Evolutionary conservation across 2,797 vertebrate genomes (phyloP).

Genomic region (Rhinophrynus dorsalis): DNA sequence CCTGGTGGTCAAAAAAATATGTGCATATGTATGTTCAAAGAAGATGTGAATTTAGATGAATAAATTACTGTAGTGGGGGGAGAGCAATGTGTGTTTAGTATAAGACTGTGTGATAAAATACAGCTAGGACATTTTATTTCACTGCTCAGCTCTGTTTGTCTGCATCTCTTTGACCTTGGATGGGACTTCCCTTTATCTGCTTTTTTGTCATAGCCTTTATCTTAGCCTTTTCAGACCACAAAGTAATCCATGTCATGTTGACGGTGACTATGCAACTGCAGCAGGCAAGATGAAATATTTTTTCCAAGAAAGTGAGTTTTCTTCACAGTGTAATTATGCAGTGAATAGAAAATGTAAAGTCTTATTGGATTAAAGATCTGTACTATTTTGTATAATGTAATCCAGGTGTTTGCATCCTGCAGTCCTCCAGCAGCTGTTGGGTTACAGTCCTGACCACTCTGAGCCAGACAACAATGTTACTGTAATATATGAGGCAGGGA

Average conservation of each 20-base stretch:
- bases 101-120: constrained; percentile 27
- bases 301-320: background rate
- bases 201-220: background rate
- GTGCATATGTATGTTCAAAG: constrained; percentile 33
- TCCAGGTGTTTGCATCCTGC: too few species aligned
- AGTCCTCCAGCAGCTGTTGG: too few species aligned
- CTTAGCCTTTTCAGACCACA: constrained; percentile 2
- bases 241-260: background rate
- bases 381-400: too few species aligned
- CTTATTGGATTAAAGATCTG: too few species aligned
- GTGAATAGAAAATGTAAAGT: too few species aligned
- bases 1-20: constrained; percentile 34
- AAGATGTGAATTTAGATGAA: constrained; percentile 46
- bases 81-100: constrained; percentile 15
- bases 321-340: too few species aligned
- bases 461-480: too few species aligned
- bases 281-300: background rate
- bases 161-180: constrained; percentile 14
- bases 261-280: background rate
- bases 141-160: background rate
- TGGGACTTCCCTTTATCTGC: background rate
- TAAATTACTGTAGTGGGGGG: constrained; percentile 21
- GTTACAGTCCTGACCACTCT: too few species aligned
- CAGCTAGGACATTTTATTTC: constrained; percentile 14
- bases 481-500: too few species aligned